Evolutionary conservation across 2,888 invertebrate genomes (phyloP).

Genomic region (Hofmannophila pseudospretella): DNA sequence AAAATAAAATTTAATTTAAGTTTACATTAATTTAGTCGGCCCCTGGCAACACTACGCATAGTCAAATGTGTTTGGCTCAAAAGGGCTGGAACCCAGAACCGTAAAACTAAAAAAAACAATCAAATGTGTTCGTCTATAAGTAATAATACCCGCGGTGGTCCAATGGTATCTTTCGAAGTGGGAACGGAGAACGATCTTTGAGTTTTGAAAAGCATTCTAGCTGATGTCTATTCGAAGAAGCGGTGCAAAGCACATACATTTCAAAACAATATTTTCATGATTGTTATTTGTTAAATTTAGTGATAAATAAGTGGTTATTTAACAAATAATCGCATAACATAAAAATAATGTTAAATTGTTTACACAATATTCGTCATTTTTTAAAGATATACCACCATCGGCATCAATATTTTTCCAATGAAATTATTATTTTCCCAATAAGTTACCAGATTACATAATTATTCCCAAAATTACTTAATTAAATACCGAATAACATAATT

Average conservation of each 20-base stretch:
- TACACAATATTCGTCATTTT: background rate
- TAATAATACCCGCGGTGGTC: slow-evolving; percentile 61
- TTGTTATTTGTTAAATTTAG: no score
- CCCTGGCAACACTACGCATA: no score
- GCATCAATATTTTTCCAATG: background rate
- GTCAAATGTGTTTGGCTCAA: no score
- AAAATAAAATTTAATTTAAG: no score
- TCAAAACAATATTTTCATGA: slow-evolving; percentile 10
- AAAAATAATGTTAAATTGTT: background rate
- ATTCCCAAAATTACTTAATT: no score
- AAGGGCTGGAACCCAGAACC: no score
- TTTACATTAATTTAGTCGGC: no score
- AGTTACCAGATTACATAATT: no score
- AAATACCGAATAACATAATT: no score
- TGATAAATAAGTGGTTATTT: slow-evolving; percentile 4
- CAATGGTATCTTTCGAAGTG: slow-evolving; percentile 86
- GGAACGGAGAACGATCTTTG: slow-evolving; percentile 96
- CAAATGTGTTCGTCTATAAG: no score
- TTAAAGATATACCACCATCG: no score
- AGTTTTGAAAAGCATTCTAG: slow-evolving; percentile 92
- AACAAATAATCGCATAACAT: slow-evolving; percentile 2
- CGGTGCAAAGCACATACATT: slow-evolving; percentile 36
- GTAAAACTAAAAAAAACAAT: no score
- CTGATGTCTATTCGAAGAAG: slow-evolving; percentile 61
- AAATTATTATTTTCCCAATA: background rate